Evolutionary conservation across 1,140 invertebrate genomes (phyloP).

Genomic region (Aphelenchoides fujianensis): DNA sequence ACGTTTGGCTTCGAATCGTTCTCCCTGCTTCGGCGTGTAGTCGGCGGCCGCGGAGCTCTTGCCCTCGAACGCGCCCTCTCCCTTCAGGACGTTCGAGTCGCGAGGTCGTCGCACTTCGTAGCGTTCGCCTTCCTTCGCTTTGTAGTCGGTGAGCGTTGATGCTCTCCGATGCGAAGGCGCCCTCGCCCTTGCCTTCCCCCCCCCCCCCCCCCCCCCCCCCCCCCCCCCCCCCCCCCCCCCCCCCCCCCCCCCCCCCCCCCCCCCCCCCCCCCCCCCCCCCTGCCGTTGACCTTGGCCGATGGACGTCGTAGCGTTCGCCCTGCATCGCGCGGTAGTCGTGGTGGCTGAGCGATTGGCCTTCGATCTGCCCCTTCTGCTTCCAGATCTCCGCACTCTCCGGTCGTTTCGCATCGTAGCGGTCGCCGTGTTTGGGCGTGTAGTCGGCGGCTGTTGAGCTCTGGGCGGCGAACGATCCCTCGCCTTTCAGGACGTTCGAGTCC

Average conservation of each 20-base stretch:
- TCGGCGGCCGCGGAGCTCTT: conserved; percentile 14
- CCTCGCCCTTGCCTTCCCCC: conserved; percentile 31
- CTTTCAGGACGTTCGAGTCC: conserved; percentile 34
- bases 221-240: neutral
- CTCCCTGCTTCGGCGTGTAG: conserved; percentile 32
- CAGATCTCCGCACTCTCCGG: conserved; percentile 33
- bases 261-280: conserved; percentile 6
- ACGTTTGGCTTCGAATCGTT: conserved; percentile 22
- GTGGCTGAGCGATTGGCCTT: neutral
- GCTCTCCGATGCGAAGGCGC: neutral
- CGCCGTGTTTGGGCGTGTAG: conserved; percentile 24
- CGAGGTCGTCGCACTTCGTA: conserved; percentile 14
- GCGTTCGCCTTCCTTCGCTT: conserved; percentile 17
- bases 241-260: neutral
- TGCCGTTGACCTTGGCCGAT: neutral
- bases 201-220: too few species aligned
- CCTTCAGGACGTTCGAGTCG: conserved; percentile 34
- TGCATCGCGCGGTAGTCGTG: conserved; percentile 12
- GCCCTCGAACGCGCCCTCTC: conserved; percentile 31
- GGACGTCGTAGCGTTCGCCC: conserved; percentile 21
- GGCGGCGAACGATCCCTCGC: conserved; percentile 30
- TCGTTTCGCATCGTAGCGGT: conserved; percentile 31
- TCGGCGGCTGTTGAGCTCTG: conserved; percentile 16
- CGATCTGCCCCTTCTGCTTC: conserved; percentile 13
- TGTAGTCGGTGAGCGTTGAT: conserved; percentile 15